Base-by-base conservation (phyloP, 1,140 invertebrate species). In the Listronotus oregonensis region DNA sequence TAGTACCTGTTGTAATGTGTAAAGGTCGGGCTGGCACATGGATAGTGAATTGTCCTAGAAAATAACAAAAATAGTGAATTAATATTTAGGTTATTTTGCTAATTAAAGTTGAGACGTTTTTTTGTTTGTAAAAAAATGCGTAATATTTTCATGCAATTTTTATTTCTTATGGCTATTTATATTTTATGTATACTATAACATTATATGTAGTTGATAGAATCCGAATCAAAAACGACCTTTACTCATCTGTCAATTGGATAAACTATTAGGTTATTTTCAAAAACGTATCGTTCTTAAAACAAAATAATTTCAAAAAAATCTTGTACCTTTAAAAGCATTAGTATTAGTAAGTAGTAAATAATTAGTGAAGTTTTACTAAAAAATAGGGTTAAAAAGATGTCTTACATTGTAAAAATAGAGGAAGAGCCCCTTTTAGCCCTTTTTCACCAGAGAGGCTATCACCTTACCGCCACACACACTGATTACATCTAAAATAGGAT, bases 391-490 rank as follows among this genome's bases (percentile, higher is more conserved):
- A 75, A 72, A 64, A 73, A 72, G 67, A 70, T 63, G 65, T 71
- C 74, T 76, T 76, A 76, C 74, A 76, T 72, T 75, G 71, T 64
- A 64, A 70, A 68, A 70, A 70, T 71, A 72, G 71, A 71, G 70
- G 69, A 74, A 72, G 68, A 69, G 71, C 64, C 71, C 66, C 70
- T 60, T 66, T 58, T 68, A 67, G 68, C 71, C 71, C 71, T 67
- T 67, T 57, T 66, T 64, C 60, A 60, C 57, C 69, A 65, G 37
- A 59, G 64, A 64, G 69, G 79, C 80, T 56, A 46, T 64, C 62
- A 51, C 83, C 85, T 87, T 86, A 87, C 86, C 86, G 86, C 86
- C 86, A 88, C 83, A 87, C 86, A 86, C 86, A 88, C 83, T 88
- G 86, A 87, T 86, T 88, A 87, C 86, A 88, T 87, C 86, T 88